Percentiles rank a stretch among this genome's conserved stretches.
Evolutionary conservation across 2,888 invertebrate species (phyloP).

Genomic region (Leucophenga maculata): DNA sequence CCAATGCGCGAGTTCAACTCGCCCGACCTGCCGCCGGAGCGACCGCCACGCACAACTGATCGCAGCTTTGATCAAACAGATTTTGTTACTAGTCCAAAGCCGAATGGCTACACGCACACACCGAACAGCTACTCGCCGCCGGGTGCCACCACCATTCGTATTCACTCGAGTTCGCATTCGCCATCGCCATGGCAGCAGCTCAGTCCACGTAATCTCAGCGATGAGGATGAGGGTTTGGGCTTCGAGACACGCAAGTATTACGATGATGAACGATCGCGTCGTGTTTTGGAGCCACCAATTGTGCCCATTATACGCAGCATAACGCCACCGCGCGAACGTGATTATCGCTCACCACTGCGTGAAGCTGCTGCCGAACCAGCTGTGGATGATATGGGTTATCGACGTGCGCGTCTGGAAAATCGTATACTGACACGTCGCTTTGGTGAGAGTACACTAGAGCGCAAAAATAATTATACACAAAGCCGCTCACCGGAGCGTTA

Average conservation of each 20-base stretch:
- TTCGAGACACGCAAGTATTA: constrained; percentile 76
- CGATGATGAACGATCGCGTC: constrained; percentile 64
- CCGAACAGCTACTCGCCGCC: constrained; percentile 42
- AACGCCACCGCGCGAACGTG: constrained; percentile 73
- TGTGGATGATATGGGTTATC: constrained; percentile 76
- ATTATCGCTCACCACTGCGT: constrained; percentile 74
- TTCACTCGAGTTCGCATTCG: constrained; percentile 62
- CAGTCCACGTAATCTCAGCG: constrained; percentile 74
- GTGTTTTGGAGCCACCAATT: constrained; percentile 75
- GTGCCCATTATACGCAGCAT: constrained; percentile 77
- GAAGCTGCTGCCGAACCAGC: constrained; percentile 48
- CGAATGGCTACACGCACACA: constrained; percentile 40
- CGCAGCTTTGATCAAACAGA: constrained; percentile 48
- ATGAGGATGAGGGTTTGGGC: constrained; percentile 87
- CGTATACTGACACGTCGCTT: constrained; percentile 78
- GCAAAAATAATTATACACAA: constrained; percentile 62
- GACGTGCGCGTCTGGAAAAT: constrained; percentile 83
- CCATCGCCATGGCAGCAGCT: constrained; percentile 70
- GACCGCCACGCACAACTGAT: constrained; percentile 47
- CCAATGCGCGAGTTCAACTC: constrained; percentile 51
- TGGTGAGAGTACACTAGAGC: constrained; percentile 71
- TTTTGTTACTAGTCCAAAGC: constrained; percentile 52
- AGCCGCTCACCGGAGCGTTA: constrained; percentile 43
- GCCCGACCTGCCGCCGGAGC: constrained; percentile 43
- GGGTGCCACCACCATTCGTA: constrained; percentile 51